phyloP scores from a whole-genome alignment of 2,797 vertebrate species.

The Melanotaenia nigrans region DNA sequence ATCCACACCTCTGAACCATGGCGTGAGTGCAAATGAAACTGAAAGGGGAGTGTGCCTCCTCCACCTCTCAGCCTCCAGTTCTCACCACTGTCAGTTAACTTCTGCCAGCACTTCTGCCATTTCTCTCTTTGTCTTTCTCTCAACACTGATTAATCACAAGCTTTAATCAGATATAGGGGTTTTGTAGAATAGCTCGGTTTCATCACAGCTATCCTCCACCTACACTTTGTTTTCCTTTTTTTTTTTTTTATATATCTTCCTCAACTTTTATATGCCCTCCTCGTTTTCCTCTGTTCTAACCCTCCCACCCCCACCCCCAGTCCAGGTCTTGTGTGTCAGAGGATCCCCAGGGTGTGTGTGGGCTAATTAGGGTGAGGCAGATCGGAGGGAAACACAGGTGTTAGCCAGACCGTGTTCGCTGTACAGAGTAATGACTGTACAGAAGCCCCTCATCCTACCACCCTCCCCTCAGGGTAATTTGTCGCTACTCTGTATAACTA shows the following conservation, averaged over 20 bases:
- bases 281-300: slow-evolving; percentile 25
- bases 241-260: slow-evolving; percentile 3
- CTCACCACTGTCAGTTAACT: slow-evolving; percentile 71
- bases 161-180: slow-evolving; percentile 45
- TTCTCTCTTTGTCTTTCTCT: slow-evolving; percentile 14
- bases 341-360: slow-evolving; percentile 90
- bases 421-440: slow-evolving; percentile 94
- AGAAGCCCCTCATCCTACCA: slow-evolving; percentile 78
- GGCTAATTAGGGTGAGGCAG: slow-evolving; percentile 99
- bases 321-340: slow-evolving; percentile 70
- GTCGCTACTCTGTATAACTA: slow-evolving; percentile 92
- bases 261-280: slow-evolving; percentile 65
- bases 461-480: slow-evolving; percentile 87
- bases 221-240: slow-evolving; percentile 5
- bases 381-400: slow-evolving; percentile 94
- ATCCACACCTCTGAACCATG: slow-evolving; percentile 66
- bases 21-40: slow-evolving; percentile 73
- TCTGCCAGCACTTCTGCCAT: slow-evolving; percentile 58
- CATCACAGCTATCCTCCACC: slow-evolving; percentile 5
- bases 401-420: slow-evolving; percentile 92
- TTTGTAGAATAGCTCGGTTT: slow-evolving; percentile 10
- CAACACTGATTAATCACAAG: slow-evolving; percentile 33
- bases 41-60: slow-evolving; percentile 53
- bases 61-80: slow-evolving; percentile 64
- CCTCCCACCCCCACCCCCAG: slow-evolving; percentile 45